Base-by-base conservation (phyloP, 2,113 vertebrate species). In the Synchiropus splendidus region DNA sequence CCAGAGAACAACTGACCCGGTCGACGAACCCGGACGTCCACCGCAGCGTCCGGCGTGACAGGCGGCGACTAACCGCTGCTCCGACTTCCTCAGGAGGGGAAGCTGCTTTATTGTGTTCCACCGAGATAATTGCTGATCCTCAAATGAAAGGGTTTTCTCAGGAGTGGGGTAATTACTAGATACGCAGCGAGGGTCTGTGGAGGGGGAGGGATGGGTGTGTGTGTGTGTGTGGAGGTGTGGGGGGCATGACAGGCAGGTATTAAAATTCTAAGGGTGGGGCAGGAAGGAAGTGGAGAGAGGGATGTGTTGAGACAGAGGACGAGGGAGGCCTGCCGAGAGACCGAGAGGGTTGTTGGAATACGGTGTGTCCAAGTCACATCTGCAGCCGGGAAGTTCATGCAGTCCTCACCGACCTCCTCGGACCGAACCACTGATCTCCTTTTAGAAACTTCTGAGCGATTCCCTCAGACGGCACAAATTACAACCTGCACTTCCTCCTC, bases 231-330 rank as follows among this genome's bases (percentile, higher is more conserved):
- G 47, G 32, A 42, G 14, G 54, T 11, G 18, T 41, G 18, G 42
- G 44, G n/a, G 54, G 75, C 73, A 82, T 83, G 83, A 83, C 83
- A 85, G 83, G 78, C 79, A 82, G 79, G 80, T 85, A 85, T 85
- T 85, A 85, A 82, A 78, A 77, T 72, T 73, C 73, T 74, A 71
- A 70, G 79, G 75, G 76, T 74, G 76, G 78, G 75, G 77, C 79
- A 83, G 80, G 82, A 83, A 85, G 80, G 82, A 81, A 82, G 77
- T 80, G 5, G 61, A 77, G 61, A 71, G 74, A 70, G 76, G 73
- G 80, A 83, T 78, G 76, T 78, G 79, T 83, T 82, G 80, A 77
- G 75, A 84, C 74, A 77, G 70, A 76, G 72, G 67, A 48, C 40
- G 45, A 64, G 47, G 48, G 56, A 59, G 58, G 53, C 63, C 31